Evolutionary conservation across 2,888 invertebrate species (phyloP), one percentile per base, ranked within the genome.

Genomic region (Hybos culiciformis): DNA sequence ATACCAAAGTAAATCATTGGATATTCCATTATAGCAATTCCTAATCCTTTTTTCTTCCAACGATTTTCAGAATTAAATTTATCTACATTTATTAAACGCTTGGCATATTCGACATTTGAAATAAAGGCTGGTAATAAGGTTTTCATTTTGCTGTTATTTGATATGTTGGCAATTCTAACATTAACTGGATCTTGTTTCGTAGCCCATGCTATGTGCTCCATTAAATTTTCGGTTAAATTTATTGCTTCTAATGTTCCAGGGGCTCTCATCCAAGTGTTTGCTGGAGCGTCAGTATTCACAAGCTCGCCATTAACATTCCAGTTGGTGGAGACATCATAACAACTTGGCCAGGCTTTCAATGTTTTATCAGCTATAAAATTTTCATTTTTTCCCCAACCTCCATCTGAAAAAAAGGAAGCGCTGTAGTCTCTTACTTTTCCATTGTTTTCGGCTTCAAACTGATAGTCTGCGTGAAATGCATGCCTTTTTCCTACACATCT

Each of bases 31-130:
- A 82, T 73, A 11, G 78, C 69, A 6, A 85, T 56, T 12, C 77
- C 68, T 2, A 83, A 61, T 0, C 83, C 90, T 29, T 74, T 73
- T 59, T 90, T 90, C 53, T 75, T 82, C 88, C 88, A 90, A 12
- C 81, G 69, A 63, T 88, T 85, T 40, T 71, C 70, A 50, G 66
- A 65, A 54, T 85, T 85, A 54, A 76, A 81, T 7, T 63, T 57
- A 15, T 70, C 64, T 3, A 80, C 69, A 33, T 69, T 70, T 43
- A 62, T 60, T 50, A 69, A 72, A 9, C 82, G 67, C 8, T 63
- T 56, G 1, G 70, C 64, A 52, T 77, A 80, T 36, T 79, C 71
- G 1, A 56, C 69, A 44, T 68, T 68, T 44, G 63, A 58, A 23
- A 71, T 59, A 43, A 78, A 58, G 8, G 71, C 68, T 1, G 70